Percentiles rank a stretch among this genome's conserved stretches.
Conservation (phyloP, 2,797 vertebrate species). For the Falco naumanni region DNA sequence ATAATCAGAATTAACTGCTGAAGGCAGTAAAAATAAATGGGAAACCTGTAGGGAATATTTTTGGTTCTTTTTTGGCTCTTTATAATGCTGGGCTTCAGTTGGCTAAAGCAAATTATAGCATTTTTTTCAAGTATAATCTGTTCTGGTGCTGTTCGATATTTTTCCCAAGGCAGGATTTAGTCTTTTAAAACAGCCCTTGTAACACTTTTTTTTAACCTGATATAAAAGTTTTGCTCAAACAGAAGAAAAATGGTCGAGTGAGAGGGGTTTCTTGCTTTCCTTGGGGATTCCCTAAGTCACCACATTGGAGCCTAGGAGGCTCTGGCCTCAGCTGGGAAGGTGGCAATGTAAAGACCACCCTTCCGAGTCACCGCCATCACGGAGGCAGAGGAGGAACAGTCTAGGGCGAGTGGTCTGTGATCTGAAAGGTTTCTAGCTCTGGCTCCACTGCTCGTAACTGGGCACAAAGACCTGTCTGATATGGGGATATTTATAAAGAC, state of each 20-base stretch:
- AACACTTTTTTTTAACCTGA: neutral
- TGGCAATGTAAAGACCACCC: neutral
- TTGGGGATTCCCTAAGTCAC: neutral
- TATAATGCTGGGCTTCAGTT: neutral
- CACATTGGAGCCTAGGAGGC: neutral
- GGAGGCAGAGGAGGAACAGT: neutral
- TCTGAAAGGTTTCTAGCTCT: neutral
- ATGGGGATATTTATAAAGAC: neutral
- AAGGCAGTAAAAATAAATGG: neutral
- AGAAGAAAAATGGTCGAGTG: neutral
- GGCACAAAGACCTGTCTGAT: neutral
- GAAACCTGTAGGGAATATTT: neutral
- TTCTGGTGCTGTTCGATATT: neutral
- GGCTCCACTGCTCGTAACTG: neutral
- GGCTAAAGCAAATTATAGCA: neutral
- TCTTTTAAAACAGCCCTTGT: neutral
- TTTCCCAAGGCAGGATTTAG: neutral
- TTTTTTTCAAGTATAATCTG: neutral
- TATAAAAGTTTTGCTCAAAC: neutral
- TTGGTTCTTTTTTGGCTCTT: neutral
- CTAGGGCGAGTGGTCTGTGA: neutral
- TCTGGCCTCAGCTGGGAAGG: neutral
- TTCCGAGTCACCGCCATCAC: accelerated
- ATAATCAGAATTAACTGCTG: neutral
- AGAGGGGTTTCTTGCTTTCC: neutral